Percentiles rank a stretch among this genome's conserved stretches.
Conservation (phyloP, 2,888 invertebrate species). For the Andrena haemorrhoa region DNA sequence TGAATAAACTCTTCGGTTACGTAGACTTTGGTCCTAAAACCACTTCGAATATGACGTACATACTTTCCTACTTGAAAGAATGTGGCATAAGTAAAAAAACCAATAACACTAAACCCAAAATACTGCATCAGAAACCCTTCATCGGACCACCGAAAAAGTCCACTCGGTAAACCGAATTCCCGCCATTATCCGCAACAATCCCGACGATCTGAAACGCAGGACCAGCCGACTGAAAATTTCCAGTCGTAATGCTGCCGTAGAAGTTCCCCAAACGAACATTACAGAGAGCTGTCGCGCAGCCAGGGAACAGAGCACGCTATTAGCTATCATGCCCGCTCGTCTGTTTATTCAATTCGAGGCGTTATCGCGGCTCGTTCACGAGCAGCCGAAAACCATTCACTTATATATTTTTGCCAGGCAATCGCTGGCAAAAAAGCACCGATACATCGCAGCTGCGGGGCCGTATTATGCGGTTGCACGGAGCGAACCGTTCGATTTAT, state of each 20-base stretch:
- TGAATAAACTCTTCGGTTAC: too few relatives aligned
- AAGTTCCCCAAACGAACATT: background rate
- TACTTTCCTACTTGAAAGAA: too few relatives aligned
- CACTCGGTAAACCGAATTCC: too few relatives aligned
- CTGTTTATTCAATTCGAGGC: slow-evolving; percentile 30
- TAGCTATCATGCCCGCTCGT: slow-evolving; percentile 14
- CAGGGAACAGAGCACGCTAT: slow-evolving; percentile 10
- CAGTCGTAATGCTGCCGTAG: background rate
- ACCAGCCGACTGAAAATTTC: background rate
- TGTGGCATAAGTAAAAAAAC: too few relatives aligned
- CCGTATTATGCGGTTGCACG: slow-evolving; percentile 49
- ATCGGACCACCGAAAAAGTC: too few relatives aligned
- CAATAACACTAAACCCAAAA: too few relatives aligned
- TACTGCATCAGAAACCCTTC: too few relatives aligned
- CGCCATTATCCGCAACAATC: background rate
- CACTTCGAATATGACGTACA: too few relatives aligned
- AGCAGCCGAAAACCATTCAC: slow-evolving; percentile 38
- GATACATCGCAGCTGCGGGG: slow-evolving; percentile 2
- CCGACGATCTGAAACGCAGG: background rate
- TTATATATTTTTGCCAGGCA: slow-evolving; percentile 38
- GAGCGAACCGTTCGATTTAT: slow-evolving; percentile 61
- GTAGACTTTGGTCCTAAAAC: too few relatives aligned
- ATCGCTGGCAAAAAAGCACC: background rate
- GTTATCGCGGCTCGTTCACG: slow-evolving; percentile 43
- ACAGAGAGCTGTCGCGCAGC: background rate